These are phyloP conservation scores for Actinernus sp. DNA, from an alignment of 92 coral and sea anemone species.

Conservation along the genomic window DNA sequence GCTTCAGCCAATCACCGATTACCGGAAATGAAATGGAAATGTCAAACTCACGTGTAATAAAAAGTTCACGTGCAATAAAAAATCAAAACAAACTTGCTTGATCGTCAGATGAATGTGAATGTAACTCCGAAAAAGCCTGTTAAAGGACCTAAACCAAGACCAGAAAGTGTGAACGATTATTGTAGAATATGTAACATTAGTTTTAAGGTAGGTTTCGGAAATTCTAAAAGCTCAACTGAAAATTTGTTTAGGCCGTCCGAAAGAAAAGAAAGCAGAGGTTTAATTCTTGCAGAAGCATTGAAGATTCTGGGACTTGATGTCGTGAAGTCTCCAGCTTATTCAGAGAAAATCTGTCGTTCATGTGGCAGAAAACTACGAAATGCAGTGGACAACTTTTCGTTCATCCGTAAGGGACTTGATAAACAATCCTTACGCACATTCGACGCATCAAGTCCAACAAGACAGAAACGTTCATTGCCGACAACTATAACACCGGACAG, in stretches of 20 bases:
- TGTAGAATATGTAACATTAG: conserved; percentile 4
- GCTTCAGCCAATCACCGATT: conserved; percentile 14
- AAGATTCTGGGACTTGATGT: not conserved
- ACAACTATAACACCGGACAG: conserved; percentile 32
- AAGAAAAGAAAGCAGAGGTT: conserved; percentile 4
- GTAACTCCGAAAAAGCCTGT: not conserved
- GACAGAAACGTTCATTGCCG: conserved; percentile 25
- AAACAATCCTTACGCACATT: not conserved
- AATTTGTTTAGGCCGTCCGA: too few species aligned
- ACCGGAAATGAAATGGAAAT: conserved; percentile 14
- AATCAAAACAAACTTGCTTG: too few species aligned
- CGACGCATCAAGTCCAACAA: conserved; percentile 3
- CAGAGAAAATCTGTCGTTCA: conserved; percentile 46
- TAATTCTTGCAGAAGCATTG: not conserved
- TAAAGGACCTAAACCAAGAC: not conserved
- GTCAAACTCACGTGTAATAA: conserved; percentile 17
- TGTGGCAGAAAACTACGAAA: too few species aligned
- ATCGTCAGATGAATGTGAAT: too few species aligned
- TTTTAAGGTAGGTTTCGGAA: not conserved
- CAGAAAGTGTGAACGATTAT: not conserved
- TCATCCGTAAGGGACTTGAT: conserved; percentile 1
- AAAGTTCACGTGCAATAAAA: too few species aligned
- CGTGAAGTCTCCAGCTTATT: conserved; percentile 6
- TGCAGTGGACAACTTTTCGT: conserved; percentile 21
- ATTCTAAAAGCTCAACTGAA: not conserved